phyloP scores from a whole-genome alignment of 2,113 vertebrate species.

The Telmatochromis brachygnathus region DNA sequence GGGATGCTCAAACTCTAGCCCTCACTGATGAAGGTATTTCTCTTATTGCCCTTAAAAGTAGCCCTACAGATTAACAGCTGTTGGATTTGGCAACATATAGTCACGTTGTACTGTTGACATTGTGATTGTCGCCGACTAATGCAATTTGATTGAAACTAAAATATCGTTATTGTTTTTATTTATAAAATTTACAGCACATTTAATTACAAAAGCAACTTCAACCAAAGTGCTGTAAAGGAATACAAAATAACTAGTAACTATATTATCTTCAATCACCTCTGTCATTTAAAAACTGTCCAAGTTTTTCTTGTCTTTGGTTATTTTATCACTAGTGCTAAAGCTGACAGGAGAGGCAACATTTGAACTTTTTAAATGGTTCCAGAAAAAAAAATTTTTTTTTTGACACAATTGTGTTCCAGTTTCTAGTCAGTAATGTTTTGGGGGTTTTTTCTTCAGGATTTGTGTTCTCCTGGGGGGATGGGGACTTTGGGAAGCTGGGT shows the following conservation, averaged over 20 bases:
- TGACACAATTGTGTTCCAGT: not conserved
- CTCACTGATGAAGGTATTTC: constrained; percentile 90
- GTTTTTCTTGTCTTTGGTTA: not conserved
- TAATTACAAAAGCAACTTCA: fast-evolving
- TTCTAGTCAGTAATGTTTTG: not conserved
- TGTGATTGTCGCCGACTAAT: not conserved
- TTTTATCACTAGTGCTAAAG: not conserved
- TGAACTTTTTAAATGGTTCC: not conserved
- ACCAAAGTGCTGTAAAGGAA: not conserved
- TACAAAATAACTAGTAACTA: not conserved
- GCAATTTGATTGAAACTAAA: not conserved
- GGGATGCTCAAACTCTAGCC: constrained; percentile 94
- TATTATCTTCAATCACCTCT: not conserved
- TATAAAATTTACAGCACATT: not conserved
- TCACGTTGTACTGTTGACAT: not conserved
- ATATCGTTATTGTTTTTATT: not conserved
- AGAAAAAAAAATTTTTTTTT: not conserved
- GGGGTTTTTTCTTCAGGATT: constrained; percentile 66
- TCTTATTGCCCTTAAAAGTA: not conserved
- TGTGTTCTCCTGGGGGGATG: constrained; percentile 98
- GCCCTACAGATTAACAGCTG: not conserved
- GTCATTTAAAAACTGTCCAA: not conserved
- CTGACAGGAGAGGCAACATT: not conserved
- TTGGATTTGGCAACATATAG: not conserved
- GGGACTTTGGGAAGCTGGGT: constrained; percentile 95